Evolutionary conservation across 2,797 vertebrate genomes (phyloP).

Genomic region (Scarus forsteni): DNA sequence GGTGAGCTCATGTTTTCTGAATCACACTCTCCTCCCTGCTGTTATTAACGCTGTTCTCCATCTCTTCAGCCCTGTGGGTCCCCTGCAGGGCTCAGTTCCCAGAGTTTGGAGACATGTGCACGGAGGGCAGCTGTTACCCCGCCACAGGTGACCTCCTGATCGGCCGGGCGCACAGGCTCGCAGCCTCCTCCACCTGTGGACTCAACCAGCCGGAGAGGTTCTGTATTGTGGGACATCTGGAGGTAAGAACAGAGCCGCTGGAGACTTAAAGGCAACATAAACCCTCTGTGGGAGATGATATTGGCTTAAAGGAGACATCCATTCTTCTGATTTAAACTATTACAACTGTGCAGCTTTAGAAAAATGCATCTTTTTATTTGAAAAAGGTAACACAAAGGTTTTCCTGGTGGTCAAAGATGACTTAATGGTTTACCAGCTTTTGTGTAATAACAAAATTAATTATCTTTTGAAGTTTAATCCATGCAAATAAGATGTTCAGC

Average conservation of each 20-base stretch:
- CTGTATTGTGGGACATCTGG: slow-evolving; percentile 94
- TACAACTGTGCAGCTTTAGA: not conserved
- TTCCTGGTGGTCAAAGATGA: too few relatives aligned
- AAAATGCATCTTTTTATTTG: not conserved
- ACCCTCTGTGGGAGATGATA: not conserved
- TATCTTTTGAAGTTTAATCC: too few relatives aligned
- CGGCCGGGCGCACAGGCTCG: slow-evolving; percentile 89
- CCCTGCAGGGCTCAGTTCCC: slow-evolving; percentile 81
- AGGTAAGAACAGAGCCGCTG: slow-evolving; percentile 80
- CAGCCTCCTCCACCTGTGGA: slow-evolving; percentile 92
- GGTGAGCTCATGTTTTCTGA: too few relatives aligned
- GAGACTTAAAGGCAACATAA: not conserved
- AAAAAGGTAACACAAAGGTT: not conserved
- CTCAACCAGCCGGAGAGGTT: slow-evolving; percentile 86
- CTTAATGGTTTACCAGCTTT: too few relatives aligned
- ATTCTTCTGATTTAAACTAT: not conserved
- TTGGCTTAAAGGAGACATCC: not conserved
- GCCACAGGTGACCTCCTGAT: slow-evolving; percentile 96
- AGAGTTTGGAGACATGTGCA: slow-evolving; percentile 90
- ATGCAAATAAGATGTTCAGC: too few relatives aligned
- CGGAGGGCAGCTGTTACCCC: slow-evolving; percentile 96
- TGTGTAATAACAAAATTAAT: too few relatives aligned
- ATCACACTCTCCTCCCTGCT: not conserved
- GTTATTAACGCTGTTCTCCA: not conserved
- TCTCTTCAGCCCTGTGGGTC: slow-evolving; percentile 75